These are phyloP conservation scores for Hirundo rustica DNA, from an alignment of 2,797 vertebrate genomes.

Conservation along the genomic window DNA sequence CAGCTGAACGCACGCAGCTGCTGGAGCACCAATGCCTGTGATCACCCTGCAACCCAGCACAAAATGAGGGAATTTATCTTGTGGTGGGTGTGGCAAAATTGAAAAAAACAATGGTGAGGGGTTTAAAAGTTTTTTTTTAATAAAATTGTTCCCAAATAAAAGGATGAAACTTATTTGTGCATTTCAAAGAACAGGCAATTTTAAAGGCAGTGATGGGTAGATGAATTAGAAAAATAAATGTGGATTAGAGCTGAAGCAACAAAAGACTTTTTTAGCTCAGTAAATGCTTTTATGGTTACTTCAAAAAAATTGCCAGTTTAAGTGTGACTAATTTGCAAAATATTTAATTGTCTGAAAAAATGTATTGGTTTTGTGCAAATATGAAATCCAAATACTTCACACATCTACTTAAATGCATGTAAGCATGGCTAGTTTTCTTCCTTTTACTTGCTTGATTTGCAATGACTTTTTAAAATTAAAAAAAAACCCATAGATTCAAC, in stretches of 20 bases:
- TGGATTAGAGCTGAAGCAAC: not conserved
- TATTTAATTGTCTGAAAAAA: conserved; percentile 35
- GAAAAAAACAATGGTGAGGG: not conserved
- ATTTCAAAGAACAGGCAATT: not conserved
- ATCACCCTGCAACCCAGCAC: not conserved
- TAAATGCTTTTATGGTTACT: not conserved
- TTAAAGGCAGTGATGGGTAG: not conserved
- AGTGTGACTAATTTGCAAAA: conserved; percentile 1
- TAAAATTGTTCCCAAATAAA: not conserved
- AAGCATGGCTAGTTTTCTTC: not conserved
- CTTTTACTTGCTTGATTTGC: not conserved
- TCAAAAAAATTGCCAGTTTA: conserved; percentile 25
- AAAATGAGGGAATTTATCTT: conserved; percentile 3
- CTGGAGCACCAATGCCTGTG: not conserved
- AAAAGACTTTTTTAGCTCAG: not conserved
- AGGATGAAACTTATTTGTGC: not conserved
- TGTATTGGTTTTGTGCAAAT: not conserved
- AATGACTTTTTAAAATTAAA: not conserved
- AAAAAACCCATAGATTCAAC: not conserved
- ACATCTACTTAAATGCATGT: not conserved
- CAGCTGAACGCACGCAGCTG: not conserved
- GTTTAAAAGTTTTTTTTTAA: not conserved
- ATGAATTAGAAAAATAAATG: not conserved
- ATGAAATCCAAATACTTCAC: not conserved
- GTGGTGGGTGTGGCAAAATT: not conserved